Evolutionary conservation across 2,113 vertebrate species (phyloP), one percentile per base, ranked within the genome.

Genomic region (Psettodes erumei): DNA sequence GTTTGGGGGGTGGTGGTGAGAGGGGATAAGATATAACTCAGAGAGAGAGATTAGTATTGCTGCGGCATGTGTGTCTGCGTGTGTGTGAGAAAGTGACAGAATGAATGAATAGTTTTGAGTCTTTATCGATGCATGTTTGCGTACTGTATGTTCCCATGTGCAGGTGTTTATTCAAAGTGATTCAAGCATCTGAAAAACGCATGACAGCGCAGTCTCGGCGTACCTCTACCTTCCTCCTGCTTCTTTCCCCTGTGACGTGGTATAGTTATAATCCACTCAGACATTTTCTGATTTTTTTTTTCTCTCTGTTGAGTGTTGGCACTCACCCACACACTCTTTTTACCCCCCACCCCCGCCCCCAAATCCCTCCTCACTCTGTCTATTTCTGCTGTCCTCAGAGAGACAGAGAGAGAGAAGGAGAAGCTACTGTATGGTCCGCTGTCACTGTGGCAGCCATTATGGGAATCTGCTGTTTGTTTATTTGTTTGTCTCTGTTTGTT

Each of bases 191-290:
- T 84, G 76, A 81, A 76, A 70, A 76, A 70, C 69, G 69, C 69
- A 8, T 73, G 73, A 78, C 77, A 73, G 63, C 28, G 1, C 15
- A 50, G 55, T 51, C 61, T 30, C 66, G 56, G 28, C 58, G 23
- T 4, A 65, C 53, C 71, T 48, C 47, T 13, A 15, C 28, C 27
- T 38, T 21, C 54, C 70, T 79, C 60, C 51, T 19, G 13, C 73
- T 70, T 40, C 76, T 51, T 50, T 69, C 77, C 70, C 75, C 40
- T 59, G 63, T 85, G 82, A 86, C 66, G 81, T 74, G 70, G 61
- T 66, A 68, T 43, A 78, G 43, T 77, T 85, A 70, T 86, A 88
- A 91, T 88, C 88, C 84, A 89, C 81, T 90, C 86, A 80, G 67
- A 84, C 71, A 70, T 80, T 56, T 82, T 88, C 61, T 81, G 72